Percentiles rank a stretch among this genome's conserved stretches.
These are phyloP conservation scores for Limnephilus auricula DNA, from an alignment of 2,888 invertebrate genomes.

Conservation along the genomic window DNA sequence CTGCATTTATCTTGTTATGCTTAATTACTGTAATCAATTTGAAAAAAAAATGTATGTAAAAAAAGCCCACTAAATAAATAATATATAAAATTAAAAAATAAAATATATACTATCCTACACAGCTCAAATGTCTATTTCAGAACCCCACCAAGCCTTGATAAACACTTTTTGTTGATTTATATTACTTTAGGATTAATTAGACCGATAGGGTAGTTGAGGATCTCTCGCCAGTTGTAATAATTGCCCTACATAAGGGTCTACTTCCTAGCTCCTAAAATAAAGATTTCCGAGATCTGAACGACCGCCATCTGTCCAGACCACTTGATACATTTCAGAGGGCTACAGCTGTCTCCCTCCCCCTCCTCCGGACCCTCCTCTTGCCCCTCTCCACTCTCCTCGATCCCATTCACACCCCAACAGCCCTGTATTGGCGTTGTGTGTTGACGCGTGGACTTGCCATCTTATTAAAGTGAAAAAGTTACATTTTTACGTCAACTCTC, in stretches of 20 bases:
- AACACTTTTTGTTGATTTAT: not conserved
- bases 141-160: not conserved
- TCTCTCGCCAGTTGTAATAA: not conserved
- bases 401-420: not conserved
- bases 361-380: not conserved
- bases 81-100: not conserved
- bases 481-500: not conserved
- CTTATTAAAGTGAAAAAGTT: not conserved
- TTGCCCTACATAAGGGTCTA: not conserved
- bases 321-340: conserved; percentile 3
- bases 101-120: not conserved
- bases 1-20: no score
- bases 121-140: not conserved
- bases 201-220: not conserved
- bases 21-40: no score
- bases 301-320: conserved; percentile 20
- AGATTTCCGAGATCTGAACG: not conserved
- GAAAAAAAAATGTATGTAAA: no score
- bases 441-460: not conserved
- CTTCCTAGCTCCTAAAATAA: not conserved
- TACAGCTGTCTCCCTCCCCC: not conserved
- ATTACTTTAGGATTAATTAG: not conserved
- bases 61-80: no score
- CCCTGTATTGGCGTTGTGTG: not conserved
- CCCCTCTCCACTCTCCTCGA: conserved; percentile 4